Base-by-base conservation (phyloP, 2,888 invertebrate genomes). In the Pilophorus perplexus region DNA sequence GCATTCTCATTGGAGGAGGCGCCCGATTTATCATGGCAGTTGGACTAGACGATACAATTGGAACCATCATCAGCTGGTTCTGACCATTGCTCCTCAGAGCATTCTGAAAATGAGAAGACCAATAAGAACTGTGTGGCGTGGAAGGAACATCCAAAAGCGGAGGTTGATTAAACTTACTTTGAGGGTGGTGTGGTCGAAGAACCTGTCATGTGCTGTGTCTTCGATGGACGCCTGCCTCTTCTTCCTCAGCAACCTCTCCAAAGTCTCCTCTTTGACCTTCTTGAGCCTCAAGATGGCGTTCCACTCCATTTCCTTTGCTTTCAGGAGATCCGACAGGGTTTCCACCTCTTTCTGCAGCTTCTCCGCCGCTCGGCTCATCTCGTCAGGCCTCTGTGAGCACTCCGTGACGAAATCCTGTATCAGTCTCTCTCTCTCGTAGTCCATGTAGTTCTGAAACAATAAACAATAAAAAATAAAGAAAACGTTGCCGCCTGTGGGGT, bases 291-390 rank as follows among this genome's bases (percentile, higher is more conserved):
- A 76, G 62, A 93, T 85, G 68, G 88, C 87, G 75, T 92, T 90
- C 88, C 90, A 90, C 76, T 93, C 92, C 72, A 85, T 83, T 78
- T 93, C 93, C 76, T 92, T 92, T 74, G 87, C 85, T 73, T 84
- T 83, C 0, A 90, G 86, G 57, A 90, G 78, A 73, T 87, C 88
- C 70, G 87, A 82, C 68, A 92, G 77, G 0, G 86, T 85, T 73
- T 87, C 82, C 68, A 89, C 71, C 67, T 74, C 74, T 55, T 73
- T 71, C 48, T 74, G 78, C 4, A 88, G 78, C 72, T 85, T 85
- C 73, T 85, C 84, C 1, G 85, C 84, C 71, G 85, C 84, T 71
- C 81, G 80, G 68, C 84, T 82, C 70, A 85, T 81, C 69, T 82
- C 81, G 37, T 84, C 84, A 1, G 84, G 75, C 69, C 81, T 84